phyloP scores from a whole-genome alignment of 2,113 vertebrate genomes.

The Columba livia region DNA sequence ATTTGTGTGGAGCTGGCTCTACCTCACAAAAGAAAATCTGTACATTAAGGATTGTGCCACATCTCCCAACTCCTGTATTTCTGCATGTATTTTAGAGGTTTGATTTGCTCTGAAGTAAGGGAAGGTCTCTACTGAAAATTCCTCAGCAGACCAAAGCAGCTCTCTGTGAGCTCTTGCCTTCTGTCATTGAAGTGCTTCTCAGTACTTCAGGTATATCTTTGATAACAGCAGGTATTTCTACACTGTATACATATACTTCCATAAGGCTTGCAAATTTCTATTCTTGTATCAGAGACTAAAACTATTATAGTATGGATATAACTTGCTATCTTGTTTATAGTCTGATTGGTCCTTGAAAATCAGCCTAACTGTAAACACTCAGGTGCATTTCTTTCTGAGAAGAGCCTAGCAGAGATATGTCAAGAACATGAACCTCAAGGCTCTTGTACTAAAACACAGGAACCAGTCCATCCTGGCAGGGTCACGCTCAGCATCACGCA shows the following conservation, averaged over 20 bases:
- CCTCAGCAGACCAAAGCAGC: background rate
- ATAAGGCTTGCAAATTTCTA: background rate
- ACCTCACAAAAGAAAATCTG: background rate
- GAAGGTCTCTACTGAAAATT: background rate
- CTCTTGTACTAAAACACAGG: background rate
- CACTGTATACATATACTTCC: background rate
- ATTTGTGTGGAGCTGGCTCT: background rate
- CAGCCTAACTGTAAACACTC: background rate
- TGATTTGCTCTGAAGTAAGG: background rate
- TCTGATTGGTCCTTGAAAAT: background rate
- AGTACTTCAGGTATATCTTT: background rate
- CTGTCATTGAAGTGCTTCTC: background rate
- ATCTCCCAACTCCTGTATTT: background rate
- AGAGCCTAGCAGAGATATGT: fast-evolving
- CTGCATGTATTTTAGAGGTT: background rate
- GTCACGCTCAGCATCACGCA: background rate
- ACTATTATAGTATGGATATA: background rate
- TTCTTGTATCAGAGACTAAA: background rate
- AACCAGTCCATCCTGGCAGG: background rate
- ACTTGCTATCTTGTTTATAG: background rate
- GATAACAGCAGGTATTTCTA: background rate
- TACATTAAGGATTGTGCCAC: fast-evolving
- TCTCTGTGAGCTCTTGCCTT: background rate
- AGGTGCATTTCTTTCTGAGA: background rate
- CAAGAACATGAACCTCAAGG: background rate